A percentile compares a stretch with the other conserved stretches of the same genome.
Evolutionary conservation across 92 coral and sea anemone genomes (phyloP).

Genomic region (Anthopleura xanthogrammica): DNA sequence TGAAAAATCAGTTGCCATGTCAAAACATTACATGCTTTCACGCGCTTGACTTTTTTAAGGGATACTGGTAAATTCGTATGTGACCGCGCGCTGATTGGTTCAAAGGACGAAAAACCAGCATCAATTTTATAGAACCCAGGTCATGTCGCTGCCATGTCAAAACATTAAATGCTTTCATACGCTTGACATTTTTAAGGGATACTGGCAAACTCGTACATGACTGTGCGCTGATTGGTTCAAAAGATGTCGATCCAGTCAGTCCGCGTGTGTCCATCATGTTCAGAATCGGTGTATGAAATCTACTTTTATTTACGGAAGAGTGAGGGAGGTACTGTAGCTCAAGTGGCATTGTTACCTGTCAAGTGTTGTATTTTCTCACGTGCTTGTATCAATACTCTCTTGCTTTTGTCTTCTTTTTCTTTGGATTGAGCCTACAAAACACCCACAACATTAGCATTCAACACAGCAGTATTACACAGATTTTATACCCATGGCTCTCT

Average conservation of each 20-base stretch:
- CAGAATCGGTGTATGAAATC: not conserved
- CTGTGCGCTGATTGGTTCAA: too few relatives aligned
- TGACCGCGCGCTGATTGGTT: too few relatives aligned
- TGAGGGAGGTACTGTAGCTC: not conserved
- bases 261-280: not conserved
- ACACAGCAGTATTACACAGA: not conserved
- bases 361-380: constrained; percentile 78
- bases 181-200: too few relatives aligned
- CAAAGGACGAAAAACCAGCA: too few relatives aligned
- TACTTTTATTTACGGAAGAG: not conserved
- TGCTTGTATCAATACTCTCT: constrained; percentile 73
- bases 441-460: not conserved
- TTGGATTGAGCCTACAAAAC: constrained; percentile 52
- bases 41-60: too few relatives aligned
- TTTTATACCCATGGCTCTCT: too few relatives aligned
- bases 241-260: not conserved
- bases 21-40: too few relatives aligned
- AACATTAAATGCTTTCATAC: too few relatives aligned
- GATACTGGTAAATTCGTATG: too few relatives aligned
- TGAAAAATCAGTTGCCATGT: not conserved
- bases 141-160: too few relatives aligned
- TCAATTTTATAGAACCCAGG: too few relatives aligned
- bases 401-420: constrained; percentile 92
- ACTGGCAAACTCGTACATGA: too few relatives aligned
- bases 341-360: constrained; percentile 50